Evolutionary conservation across 1,140 invertebrate genomes (phyloP).

Genomic region (Meteorus sp.): DNA sequence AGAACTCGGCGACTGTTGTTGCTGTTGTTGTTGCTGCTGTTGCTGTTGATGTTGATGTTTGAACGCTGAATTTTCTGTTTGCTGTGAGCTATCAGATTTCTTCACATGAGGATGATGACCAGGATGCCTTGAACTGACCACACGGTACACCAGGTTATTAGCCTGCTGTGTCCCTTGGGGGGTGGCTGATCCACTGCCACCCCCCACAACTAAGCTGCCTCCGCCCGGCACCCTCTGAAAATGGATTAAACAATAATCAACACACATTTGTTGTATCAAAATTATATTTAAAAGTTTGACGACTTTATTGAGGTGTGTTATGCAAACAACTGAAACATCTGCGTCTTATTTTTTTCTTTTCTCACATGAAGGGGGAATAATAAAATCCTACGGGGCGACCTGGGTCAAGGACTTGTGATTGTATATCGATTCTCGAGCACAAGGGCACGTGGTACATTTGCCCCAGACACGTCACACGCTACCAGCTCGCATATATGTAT

Average conservation of each 20-base stretch:
- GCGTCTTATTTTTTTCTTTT: background rate
- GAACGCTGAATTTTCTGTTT: constrained; percentile 63
- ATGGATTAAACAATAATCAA: constrained; percentile 22
- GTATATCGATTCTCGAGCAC: constrained; percentile 29
- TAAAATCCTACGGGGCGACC: too few species aligned
- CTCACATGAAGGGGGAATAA: background rate
- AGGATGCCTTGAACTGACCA: constrained; percentile 54
- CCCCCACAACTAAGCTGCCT: constrained; percentile 54
- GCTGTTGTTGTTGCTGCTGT: constrained; percentile 38
- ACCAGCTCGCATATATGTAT: too few species aligned
- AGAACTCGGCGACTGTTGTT: constrained; percentile 33
- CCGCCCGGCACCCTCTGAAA: constrained; percentile 54
- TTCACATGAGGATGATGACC: constrained; percentile 55
- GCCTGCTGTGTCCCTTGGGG: constrained; percentile 52
- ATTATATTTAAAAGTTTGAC: too few species aligned
- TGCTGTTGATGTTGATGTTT: constrained; percentile 50
- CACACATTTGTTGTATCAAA: background rate
- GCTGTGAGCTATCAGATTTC: constrained; percentile 64
- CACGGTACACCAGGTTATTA: constrained; percentile 56
- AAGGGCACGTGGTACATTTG: constrained; percentile 13
- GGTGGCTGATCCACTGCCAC: constrained; percentile 54
- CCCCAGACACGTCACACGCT: too few species aligned
- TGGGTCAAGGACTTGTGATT: constrained; percentile 31
- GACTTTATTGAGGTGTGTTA: too few species aligned
- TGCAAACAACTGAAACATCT: too few species aligned